These are phyloP conservation scores for Pseudopleuronectes americanus DNA, from an alignment of 2,797 vertebrate genomes.

Conservation along the genomic window DNA sequence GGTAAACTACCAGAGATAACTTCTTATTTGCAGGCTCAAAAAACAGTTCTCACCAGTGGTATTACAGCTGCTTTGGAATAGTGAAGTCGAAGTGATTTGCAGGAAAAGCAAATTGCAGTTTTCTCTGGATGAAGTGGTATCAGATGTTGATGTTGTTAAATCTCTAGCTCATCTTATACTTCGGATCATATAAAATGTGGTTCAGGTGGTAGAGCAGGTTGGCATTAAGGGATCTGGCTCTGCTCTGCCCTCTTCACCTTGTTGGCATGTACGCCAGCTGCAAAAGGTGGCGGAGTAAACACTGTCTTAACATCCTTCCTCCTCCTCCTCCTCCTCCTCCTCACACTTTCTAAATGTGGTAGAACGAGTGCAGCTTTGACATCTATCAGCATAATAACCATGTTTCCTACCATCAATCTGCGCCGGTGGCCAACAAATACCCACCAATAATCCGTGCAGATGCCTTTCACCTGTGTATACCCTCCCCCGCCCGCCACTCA, in stretches of 20 bases:
- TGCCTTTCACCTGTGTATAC: conserved; percentile 56
- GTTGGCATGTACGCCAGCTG: background rate
- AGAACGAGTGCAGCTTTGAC: conserved; percentile 50
- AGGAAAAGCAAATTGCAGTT: too few relatives aligned
- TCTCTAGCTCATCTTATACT: background rate
- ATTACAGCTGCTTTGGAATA: too few relatives aligned
- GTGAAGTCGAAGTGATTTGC: too few relatives aligned
- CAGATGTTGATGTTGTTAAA: too few relatives aligned
- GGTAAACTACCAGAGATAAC: too few relatives aligned
- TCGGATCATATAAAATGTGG: background rate
- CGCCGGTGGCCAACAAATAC: conserved; percentile 54
- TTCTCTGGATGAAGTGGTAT: too few relatives aligned
- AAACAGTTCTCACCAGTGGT: too few relatives aligned
- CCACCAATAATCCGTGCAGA: conserved; percentile 46
- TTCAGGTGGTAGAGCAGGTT: background rate
- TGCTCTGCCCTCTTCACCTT: background rate
- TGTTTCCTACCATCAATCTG: conserved; percentile 45
- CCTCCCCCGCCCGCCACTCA: conserved; percentile 42
- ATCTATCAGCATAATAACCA: conserved; percentile 29
- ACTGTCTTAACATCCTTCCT: conserved; percentile 1
- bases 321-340: background rate
- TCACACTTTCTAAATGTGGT: conserved; percentile 7
- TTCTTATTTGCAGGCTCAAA: too few relatives aligned
- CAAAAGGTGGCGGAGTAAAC: conserved; percentile 20
- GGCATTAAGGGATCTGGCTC: background rate